Conservation (phyloP, 2,888 invertebrate genomes). For the Yponomeuta evonymella region DNA sequence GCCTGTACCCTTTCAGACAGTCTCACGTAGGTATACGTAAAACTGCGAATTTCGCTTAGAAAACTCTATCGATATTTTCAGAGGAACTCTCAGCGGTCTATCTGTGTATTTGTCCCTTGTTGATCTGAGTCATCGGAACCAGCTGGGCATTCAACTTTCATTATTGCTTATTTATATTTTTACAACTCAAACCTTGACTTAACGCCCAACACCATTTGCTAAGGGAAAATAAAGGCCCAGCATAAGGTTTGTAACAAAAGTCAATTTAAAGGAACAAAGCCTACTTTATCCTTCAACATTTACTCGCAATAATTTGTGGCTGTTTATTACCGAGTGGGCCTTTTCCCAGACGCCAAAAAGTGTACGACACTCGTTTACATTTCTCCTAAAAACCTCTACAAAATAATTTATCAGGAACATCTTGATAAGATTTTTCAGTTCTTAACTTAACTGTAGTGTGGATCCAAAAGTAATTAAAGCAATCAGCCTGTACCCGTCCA, state of each 20-base stretch:
- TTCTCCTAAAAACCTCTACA: neutral
- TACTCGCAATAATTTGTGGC: conserved; percentile 11
- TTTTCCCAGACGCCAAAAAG: neutral
- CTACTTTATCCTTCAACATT: conserved; percentile 5
- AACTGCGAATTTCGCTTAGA: no score
- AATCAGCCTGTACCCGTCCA: no score
- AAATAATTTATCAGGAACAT: neutral
- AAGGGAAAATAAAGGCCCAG: conserved; percentile 12
- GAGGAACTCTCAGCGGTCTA: neutral
- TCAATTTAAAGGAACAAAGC: conserved; percentile 7
- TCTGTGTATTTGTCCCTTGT: neutral
- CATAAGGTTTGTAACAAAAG: conserved; percentile 11
- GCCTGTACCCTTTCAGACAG: no score
- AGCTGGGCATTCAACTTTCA: conserved; percentile 66
- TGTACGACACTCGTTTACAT: neutral
- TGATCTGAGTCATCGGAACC: conserved; percentile 58
- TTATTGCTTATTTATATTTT: conserved; percentile 65
- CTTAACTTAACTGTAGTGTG: no score
- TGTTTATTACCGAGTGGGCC: conserved; percentile 3
- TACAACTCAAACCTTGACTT: conserved; percentile 46
- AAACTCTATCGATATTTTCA: no score
- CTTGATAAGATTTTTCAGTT: no score
- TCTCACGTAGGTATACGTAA: no score
- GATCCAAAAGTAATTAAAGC: no score
- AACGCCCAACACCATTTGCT: conserved; percentile 13